phyloP scores from a whole-genome alignment of 2,113 vertebrate species.

The Anolis carolinensis region DNA sequence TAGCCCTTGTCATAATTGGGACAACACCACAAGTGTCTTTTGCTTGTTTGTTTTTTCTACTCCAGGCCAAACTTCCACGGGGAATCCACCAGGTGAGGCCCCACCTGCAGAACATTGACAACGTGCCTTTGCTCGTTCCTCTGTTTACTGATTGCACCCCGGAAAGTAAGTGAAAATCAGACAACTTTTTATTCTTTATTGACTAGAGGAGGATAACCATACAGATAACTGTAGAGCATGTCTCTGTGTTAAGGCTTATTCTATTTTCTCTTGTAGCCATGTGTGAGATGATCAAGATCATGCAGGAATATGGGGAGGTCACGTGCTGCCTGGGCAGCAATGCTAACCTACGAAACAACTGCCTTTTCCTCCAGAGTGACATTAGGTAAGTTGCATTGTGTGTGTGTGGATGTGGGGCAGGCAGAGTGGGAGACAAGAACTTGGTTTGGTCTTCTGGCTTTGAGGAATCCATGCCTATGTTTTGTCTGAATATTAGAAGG shows the following conservation, averaged over 20 bases:
- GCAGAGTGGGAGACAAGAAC: neutral
- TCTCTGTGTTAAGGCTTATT: neutral
- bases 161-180: slow-evolving; percentile 84
- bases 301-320: slow-evolving; percentile 97
- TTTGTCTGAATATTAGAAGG: no score
- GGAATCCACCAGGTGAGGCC: slow-evolving; percentile 98
- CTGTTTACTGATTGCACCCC: slow-evolving; percentile 98
- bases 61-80: slow-evolving; percentile 95
- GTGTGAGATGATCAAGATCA: slow-evolving; percentile 99
- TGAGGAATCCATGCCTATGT: neutral
- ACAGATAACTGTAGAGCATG: neutral
- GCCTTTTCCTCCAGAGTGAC: slow-evolving; percentile 95
- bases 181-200: neutral
- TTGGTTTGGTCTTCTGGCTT: neutral
- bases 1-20: neutral
- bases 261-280: slow-evolving; percentile 81
- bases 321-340: slow-evolving; percentile 97
- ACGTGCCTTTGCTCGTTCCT: slow-evolving; percentile 95
- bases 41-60: slow-evolving; percentile 32
- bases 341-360: slow-evolving; percentile 92
- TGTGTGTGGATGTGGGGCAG: no score
- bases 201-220: neutral
- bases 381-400: slow-evolving; percentile 80
- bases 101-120: slow-evolving; percentile 97
- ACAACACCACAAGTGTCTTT: neutral